Base-by-base conservation (phyloP, 1,140 invertebrate genomes). In the Euwallacea fornicatus region DNA sequence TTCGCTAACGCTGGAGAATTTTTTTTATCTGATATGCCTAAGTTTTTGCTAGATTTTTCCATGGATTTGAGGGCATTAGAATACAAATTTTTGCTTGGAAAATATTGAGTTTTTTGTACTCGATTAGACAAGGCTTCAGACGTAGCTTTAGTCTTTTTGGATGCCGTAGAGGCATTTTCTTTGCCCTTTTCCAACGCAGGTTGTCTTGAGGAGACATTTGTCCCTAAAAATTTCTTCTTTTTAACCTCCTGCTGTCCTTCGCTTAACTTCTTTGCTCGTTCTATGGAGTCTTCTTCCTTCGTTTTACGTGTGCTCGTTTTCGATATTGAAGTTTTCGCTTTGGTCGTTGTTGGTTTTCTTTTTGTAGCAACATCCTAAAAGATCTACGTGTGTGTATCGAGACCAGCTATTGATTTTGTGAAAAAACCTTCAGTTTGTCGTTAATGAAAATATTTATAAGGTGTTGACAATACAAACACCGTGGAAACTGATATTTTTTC, bases 11-110 rank as follows among this genome's bases (percentile, higher is more conserved):
- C 1, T 33, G 21, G 21, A 33, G 21, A 33, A 2, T 33, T 33
- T 33, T 33, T 41, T 33, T 15, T 61, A 33, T 16, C 50, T 70
- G 59, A 46, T 50, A 21, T 9, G 6, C 55, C 11, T 10, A 61
- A 43, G 10, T 21, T 46, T 65, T 33, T 42, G 2, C 33, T 11
- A 50, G 21, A 2, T 16, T 44, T 42, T 65, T 72, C 64, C 21
- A 69, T 50, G 59, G 69, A 13, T 69, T 78, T 76, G 8, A 80
- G 65, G 46, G 76, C 75, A 58, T 79, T 75, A 8, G 75, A 69
- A 66, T 76, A 80, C 67, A 79, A 75, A 68, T 76, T 76, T 74
- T 78, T 79, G 43, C 64, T 79, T 42, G 79, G 78, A 75, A 78
- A 80, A 76, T 70, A 80, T 71, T 80, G 75, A 9, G 74, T 74